Evolutionary conservation across 1,140 invertebrate genomes (phyloP), one percentile per base, ranked within the genome.

Genomic region (Microplitis mediator): DNA sequence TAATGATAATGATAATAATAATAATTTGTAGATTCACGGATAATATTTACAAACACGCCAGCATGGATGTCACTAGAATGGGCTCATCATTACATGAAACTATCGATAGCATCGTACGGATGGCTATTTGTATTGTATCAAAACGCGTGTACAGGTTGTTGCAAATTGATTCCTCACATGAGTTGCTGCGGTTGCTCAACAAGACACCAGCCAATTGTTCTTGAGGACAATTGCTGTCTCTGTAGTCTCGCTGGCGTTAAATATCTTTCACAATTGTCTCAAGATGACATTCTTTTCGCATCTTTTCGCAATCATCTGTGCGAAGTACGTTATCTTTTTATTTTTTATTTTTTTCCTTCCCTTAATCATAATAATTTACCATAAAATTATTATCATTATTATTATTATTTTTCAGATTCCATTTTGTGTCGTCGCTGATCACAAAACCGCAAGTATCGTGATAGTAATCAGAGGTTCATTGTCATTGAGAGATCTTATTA

Each of bases 171-270:
- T 69, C 85, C 88, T 5, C 89, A 92, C 75, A 88, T 93, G 75
- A 91, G 91, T 4, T 95, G 93, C 79, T 95, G 93, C 81, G 90
- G 91, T 67, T 94, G 93, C 81, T 91, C 90, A 77, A 92, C 91
- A 75, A 86, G 89, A 36, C 91, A 93, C 80, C 90, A 91, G 51
- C 91, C 90, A 11, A 87, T 91, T 74, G 91, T 97, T 8, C 87
- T 91, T 8, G 93, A 94, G 71, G 95, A 97, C 85, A 97, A 98
- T 86, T 96, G 95, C 84, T 98, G 95, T 81, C 87, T 95, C 73
- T 97, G 95, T 87, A 91, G 95, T 87, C 91, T 95, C 35, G 94
- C 95, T 14, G 95, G 94, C 36, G 90, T 97, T 16, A 93, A 93
- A 82, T 90, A 92, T 72, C 89, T 94, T 69, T 94, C 93, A 3